Conservation (phyloP, 92 coral and sea anemone genomes). For the Parazoanthus swiftii region DNA sequence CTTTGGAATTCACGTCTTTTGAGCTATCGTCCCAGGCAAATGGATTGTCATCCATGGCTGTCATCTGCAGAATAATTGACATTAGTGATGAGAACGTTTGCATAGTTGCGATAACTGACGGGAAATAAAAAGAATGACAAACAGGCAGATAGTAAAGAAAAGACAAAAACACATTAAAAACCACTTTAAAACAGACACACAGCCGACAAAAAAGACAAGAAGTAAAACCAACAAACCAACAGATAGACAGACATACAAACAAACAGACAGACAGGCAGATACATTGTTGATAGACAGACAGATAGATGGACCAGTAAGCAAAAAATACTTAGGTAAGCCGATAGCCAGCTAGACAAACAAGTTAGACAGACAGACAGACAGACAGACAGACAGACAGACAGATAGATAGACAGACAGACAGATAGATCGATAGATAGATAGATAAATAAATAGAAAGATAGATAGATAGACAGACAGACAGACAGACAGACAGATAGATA, state of each 20-base stretch:
- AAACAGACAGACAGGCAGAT: too few species aligned
- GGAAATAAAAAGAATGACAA: background rate
- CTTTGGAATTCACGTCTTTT: constrained; percentile 83
- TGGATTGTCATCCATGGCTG: constrained; percentile 86
- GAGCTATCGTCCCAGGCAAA: constrained; percentile 79
- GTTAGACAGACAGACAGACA: too few species aligned
- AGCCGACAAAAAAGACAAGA: background rate
- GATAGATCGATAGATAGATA: too few species aligned
- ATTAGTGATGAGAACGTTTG: background rate
- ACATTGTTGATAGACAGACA: too few species aligned
- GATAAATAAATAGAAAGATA: too few species aligned
- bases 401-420: too few species aligned
- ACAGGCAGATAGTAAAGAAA: background rate
- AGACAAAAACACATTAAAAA: background rate
- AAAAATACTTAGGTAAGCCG: too few species aligned
- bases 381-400: too few species aligned
- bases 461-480: too few species aligned
- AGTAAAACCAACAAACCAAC: background rate
- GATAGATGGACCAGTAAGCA: too few species aligned
- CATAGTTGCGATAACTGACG: background rate
- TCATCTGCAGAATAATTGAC: constrained; percentile 50
- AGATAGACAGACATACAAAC: background rate
- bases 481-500: too few species aligned
- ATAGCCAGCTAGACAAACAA: too few species aligned
- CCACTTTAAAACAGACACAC: background rate